Percentiles rank a stretch among this genome's conserved stretches.
Evolutionary conservation across 2,797 vertebrate species (phyloP).

Genomic region (Sebastiscus albofasciatus): DNA sequence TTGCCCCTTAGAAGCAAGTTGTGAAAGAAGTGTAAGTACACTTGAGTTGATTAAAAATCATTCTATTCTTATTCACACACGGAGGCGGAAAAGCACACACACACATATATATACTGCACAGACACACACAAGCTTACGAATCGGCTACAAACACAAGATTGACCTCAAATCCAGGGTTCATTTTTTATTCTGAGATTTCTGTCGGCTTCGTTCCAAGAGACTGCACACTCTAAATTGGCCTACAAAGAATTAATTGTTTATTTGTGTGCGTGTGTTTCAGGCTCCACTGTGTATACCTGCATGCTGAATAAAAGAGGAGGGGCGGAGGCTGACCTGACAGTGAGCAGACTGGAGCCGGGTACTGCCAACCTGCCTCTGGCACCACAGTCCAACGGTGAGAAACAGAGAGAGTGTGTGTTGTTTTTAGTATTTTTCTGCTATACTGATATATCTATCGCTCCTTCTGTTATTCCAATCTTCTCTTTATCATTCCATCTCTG

Average conservation of each 20-base stretch:
- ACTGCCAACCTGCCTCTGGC: slow-evolving; percentile 78
- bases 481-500: not conserved
- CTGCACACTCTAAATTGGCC: slow-evolving; percentile 3
- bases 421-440: not conserved
- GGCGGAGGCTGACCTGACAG: slow-evolving; percentile 92
- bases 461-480: not conserved
- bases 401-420: not conserved
- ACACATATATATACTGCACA: not conserved
- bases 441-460: not conserved
- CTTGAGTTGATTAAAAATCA: slow-evolving; percentile 7
- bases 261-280: slow-evolving; percentile 68
- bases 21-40: not conserved
- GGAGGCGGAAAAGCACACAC: not conserved
- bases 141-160: not conserved
- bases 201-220: not conserved
- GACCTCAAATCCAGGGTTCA: not conserved
- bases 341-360: slow-evolving; percentile 87
- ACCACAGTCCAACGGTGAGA: slow-evolving; percentile 81
- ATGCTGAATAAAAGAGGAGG: slow-evolving; percentile 93
- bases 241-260: slow-evolving; percentile 14
- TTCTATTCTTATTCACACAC: not conserved
- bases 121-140: not conserved
- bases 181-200: slow-evolving; percentile 6
- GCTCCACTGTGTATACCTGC: slow-evolving; percentile 94
- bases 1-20: not conserved